These are phyloP conservation scores for Apamea crenata DNA, from an alignment of 2,888 invertebrate species.

Conservation along the genomic window DNA sequence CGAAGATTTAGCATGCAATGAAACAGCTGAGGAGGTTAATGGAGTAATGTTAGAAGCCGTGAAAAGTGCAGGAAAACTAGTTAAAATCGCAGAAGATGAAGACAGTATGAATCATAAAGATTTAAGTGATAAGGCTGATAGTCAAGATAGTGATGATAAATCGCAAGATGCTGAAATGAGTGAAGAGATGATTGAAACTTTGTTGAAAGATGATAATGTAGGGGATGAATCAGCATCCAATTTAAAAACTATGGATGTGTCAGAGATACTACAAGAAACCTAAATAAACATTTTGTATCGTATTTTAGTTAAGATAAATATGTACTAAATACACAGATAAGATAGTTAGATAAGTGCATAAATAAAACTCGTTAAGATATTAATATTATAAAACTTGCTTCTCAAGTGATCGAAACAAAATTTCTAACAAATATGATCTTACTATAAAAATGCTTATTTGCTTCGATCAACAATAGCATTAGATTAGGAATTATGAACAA, in stretches of 20 bases:
- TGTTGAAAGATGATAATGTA: conserved; percentile 78
- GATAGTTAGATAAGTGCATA: conserved; percentile 61
- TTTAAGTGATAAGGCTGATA: conserved; percentile 59
- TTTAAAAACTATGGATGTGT: conserved; percentile 62
- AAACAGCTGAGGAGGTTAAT: conserved; percentile 43
- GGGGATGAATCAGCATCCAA: conserved; percentile 60
- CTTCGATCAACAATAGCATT: background rate
- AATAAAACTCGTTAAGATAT: conserved; percentile 50
- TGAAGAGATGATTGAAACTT: conserved; percentile 82
- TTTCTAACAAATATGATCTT: conserved; percentile 18
- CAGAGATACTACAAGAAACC: conserved; percentile 61
- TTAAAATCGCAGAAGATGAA: conserved; percentile 25
- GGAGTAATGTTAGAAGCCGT: conserved; percentile 10
- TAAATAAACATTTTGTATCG: conserved; percentile 61
- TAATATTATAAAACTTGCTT: conserved; percentile 28
- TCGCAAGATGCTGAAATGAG: conserved; percentile 80
- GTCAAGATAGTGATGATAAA: conserved; percentile 68
- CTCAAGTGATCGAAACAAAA: conserved; percentile 25
- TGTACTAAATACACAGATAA: conserved; percentile 53
- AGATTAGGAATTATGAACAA: background rate
- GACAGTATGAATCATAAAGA: conserved; percentile 31
- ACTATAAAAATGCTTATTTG: conserved; percentile 10
- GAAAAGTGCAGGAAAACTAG: conserved; percentile 25
- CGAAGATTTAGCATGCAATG: conserved; percentile 19
- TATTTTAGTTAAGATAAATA: conserved; percentile 60